These are phyloP conservation scores for Cephalopterus ornatus DNA, from an alignment of 2,113 vertebrate species.

Conservation along the genomic window DNA sequence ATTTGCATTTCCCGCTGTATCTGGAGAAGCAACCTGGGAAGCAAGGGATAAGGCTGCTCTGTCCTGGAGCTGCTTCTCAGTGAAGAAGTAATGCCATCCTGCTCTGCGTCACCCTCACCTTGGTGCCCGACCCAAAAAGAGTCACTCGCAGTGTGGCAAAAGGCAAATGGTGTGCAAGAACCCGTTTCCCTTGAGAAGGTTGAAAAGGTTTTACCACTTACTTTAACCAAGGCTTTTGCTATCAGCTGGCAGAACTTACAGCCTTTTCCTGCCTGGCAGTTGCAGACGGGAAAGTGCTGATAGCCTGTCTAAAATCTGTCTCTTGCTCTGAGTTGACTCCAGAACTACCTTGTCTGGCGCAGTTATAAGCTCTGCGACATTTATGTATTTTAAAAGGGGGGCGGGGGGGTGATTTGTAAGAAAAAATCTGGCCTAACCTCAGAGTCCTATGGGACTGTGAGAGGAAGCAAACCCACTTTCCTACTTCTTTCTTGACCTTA, in stretches of 20 bases:
- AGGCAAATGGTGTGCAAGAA: not conserved
- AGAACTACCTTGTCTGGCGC: conserved; percentile 11
- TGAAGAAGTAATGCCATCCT: rapidly evolving
- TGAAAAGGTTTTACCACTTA: not conserved
- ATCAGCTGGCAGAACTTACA: conserved; percentile 49
- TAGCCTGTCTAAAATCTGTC: conserved; percentile 39
- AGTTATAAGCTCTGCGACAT: not conserved
- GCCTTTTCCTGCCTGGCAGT: conserved; percentile 63
- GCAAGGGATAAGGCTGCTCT: not conserved
- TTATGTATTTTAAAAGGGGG: not conserved
- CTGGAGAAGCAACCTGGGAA: not conserved
- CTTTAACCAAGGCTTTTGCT: conserved; percentile 3
- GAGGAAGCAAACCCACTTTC: conserved; percentile 72
- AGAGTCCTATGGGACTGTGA: conserved; percentile 59
- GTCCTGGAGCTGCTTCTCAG: not conserved
- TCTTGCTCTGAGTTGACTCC: conserved; percentile 18
- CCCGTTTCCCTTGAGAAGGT: not conserved
- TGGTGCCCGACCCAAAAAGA: not conserved
- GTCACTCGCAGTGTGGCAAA: not conserved
- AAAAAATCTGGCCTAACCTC: not conserved
- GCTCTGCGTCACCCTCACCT: not conserved
- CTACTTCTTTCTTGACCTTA: conserved; percentile 66
- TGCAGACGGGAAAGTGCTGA: conserved; percentile 52
- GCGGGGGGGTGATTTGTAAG: not conserved
- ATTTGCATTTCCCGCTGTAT: not conserved